These are phyloP conservation scores for Onychostruthus taczanowskii DNA, from an alignment of 2,113 vertebrate species.

Conservation along the genomic window DNA sequence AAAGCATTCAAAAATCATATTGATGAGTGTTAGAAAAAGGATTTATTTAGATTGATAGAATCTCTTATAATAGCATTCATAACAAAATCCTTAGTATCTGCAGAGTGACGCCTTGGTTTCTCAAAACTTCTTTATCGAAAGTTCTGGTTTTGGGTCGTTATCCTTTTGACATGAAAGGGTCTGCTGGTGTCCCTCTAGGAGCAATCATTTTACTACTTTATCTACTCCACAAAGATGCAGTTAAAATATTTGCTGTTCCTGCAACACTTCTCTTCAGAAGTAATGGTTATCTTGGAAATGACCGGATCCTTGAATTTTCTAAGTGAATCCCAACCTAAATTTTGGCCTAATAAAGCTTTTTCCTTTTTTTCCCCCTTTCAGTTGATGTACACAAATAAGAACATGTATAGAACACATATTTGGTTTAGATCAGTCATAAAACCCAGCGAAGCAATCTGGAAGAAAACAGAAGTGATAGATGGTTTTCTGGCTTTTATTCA, in stretches of 20 bases:
- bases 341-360: background rate
- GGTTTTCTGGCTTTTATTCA: constrained; percentile 9
- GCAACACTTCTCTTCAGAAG: background rate
- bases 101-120: background rate
- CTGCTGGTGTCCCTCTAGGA: background rate
- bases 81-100: background rate
- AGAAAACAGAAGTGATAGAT: background rate
- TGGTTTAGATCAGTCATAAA: background rate
- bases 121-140: background rate
- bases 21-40: background rate
- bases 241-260: background rate
- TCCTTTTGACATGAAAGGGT: background rate
- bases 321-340: background rate
- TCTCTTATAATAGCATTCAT: background rate
- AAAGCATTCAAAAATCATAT: background rate
- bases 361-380: background rate
- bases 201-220: background rate
- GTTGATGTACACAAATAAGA: fast-evolving
- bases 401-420: background rate
- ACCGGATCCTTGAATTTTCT: background rate
- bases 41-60: background rate
- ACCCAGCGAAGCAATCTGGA: background rate
- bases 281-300: background rate
- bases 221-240: background rate
- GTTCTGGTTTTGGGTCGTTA: background rate